phyloP scores from a whole-genome alignment of 2,888 invertebrate genomes.

The Entomobrya multifasciata region DNA sequence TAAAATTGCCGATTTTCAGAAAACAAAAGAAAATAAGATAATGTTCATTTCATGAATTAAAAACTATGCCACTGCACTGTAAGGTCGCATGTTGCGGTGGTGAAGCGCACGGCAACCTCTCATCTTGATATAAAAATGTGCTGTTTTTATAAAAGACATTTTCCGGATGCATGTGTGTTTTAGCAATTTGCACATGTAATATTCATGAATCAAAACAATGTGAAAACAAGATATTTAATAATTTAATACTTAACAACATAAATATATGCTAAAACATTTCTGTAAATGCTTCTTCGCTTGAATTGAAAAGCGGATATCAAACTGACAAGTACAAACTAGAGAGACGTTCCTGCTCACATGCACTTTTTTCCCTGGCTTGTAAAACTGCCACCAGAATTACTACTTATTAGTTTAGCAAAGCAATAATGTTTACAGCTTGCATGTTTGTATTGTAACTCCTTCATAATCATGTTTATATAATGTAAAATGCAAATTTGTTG shows the following conservation, averaged over 20 bases:
- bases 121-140: too few species aligned
- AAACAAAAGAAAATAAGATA: conserved; percentile 45
- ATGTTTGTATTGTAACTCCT: background rate
- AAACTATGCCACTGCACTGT: conserved; percentile 52
- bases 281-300: conserved; percentile 50
- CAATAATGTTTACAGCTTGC: conserved; percentile 5
- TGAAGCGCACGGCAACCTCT: too few species aligned
- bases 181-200: too few species aligned
- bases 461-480: conserved; percentile 52
- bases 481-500: conserved; percentile 70
- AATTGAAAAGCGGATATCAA: conserved; percentile 49
- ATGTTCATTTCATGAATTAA: conserved; percentile 26
- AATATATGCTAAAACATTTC: conserved; percentile 44
- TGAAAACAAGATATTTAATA: background rate
- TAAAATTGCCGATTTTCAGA: conserved; percentile 37
- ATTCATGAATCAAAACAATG: too few species aligned
- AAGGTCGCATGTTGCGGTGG: too few species aligned
- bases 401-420: conserved; percentile 1
- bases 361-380: background rate
- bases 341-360: background rate
- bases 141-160: too few species aligned
- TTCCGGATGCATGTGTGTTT: background rate
- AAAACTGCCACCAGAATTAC: background rate
- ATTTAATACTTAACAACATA: too few species aligned
- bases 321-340: background rate